These are phyloP conservation scores for Chinchilla lanigera DNA, from an alignment of 2,113 vertebrate species.

Conservation along the genomic window DNA sequence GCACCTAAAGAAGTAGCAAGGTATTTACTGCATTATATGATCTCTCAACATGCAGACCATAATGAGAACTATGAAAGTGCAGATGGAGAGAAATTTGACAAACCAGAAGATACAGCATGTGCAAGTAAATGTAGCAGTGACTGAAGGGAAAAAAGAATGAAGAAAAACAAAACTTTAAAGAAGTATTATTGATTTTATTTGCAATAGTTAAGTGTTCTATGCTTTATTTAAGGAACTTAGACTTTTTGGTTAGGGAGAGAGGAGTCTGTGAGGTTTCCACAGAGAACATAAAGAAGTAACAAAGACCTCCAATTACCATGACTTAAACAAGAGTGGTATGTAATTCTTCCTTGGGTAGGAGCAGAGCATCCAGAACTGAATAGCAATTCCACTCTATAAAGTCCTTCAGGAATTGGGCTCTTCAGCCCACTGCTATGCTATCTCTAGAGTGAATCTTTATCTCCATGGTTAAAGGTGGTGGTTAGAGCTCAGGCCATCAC, in stretches of 20 bases:
- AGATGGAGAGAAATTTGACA: neutral
- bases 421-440: neutral
- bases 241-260: neutral
- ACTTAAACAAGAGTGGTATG: neutral
- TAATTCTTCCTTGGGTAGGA: neutral
- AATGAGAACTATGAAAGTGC: neutral
- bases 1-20: neutral
- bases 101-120: neutral
- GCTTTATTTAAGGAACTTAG: neutral
- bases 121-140: neutral
- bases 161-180: neutral
- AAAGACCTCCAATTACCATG: neutral
- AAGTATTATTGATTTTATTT: neutral
- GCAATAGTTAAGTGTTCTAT: neutral
- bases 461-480: neutral
- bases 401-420: neutral
- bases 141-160: slow-evolving; percentile 12
- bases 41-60: neutral
- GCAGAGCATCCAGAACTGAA: neutral
- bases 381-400: neutral
- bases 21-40: neutral
- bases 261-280: neutral
- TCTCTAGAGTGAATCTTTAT: neutral
- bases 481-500: neutral
- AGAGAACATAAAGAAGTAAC: neutral